These are phyloP conservation scores for Polydrusus cervinus DNA, from an alignment of 2,888 invertebrate genomes.

Conservation along the genomic window DNA sequence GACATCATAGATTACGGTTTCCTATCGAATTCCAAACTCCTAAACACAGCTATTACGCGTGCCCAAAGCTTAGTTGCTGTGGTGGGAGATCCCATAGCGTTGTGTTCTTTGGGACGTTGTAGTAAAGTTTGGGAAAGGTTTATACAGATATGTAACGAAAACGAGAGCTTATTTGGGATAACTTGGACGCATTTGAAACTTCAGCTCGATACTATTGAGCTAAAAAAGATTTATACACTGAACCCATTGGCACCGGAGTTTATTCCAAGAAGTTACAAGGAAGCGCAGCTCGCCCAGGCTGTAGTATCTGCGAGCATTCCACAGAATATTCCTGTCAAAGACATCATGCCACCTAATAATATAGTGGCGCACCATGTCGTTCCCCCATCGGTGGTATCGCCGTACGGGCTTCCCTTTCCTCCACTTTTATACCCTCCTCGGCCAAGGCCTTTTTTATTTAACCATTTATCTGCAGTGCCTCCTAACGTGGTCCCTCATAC, in stretches of 20 bases:
- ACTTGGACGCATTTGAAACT: slow-evolving; percentile 79
- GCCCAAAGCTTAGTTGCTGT: slow-evolving; percentile 89
- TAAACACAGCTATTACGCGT: slow-evolving; percentile 88
- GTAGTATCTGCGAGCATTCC: slow-evolving; percentile 17
- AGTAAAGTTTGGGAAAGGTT: slow-evolving; percentile 88
- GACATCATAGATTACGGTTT: slow-evolving; percentile 87
- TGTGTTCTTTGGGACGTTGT: slow-evolving; percentile 87
- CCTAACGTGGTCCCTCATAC: slow-evolving; percentile 55
- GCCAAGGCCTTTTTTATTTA: slow-evolving; percentile 57
- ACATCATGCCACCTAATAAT: slow-evolving; percentile 48
- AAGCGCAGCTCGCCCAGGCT: slow-evolving; percentile 59
- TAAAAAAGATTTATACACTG: slow-evolving; percentile 83
- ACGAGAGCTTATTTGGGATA: slow-evolving; percentile 82
- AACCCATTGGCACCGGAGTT: slow-evolving; percentile 89
- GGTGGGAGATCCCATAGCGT: slow-evolving; percentile 88
- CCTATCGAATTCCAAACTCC: slow-evolving; percentile 85
- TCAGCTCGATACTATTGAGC: slow-evolving; percentile 82
- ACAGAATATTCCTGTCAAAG: slow-evolving; percentile 37
- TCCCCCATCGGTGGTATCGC: slow-evolving; percentile 53
- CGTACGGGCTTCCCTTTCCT: slow-evolving; percentile 56
- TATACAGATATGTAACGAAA: slow-evolving; percentile 81
- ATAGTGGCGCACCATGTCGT: slow-evolving; percentile 49
- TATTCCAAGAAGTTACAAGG: slow-evolving; percentile 76
- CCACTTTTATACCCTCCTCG: slow-evolving; percentile 58
- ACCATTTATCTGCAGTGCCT: slow-evolving; percentile 49